A percentile compares a stretch with the other conserved stretches of the same genome.
Evolutionary conservation across 2,113 vertebrate genomes (phyloP).

Genomic region (Xyliphius kryptos): DNA sequence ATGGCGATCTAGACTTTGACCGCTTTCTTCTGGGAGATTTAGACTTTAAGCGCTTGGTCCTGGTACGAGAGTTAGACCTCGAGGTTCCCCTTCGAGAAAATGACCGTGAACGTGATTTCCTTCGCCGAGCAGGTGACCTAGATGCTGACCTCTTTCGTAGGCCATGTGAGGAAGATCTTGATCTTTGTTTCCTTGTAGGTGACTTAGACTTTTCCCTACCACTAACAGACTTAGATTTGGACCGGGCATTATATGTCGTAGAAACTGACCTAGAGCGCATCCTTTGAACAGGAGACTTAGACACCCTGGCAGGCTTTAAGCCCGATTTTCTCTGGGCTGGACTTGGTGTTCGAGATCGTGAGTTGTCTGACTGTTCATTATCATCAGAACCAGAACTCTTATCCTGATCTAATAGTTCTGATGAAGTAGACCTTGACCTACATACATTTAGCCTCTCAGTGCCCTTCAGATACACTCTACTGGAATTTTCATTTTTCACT

Average conservation of each 20-base stretch:
- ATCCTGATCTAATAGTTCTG: conserved; percentile 44
- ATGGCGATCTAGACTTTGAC: conserved; percentile 52
- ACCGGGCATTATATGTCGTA: conserved; percentile 46
- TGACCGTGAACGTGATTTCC: conserved; percentile 55
- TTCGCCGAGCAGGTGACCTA: conserved; percentile 54
- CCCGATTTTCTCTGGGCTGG: conserved; percentile 22
- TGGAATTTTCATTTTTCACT: conserved; percentile 2
- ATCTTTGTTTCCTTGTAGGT: conserved; percentile 57
- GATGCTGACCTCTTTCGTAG: conserved; percentile 62
- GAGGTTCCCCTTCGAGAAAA: conserved; percentile 52
- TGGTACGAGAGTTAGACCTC: conserved; percentile 58
- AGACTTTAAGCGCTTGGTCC: conserved; percentile 59
- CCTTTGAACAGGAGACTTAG: conserved; percentile 49
- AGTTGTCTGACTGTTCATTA: conserved; percentile 37
- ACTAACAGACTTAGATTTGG: conserved; percentile 52
- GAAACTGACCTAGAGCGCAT: conserved; percentile 59
- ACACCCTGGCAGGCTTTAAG: conserved; percentile 22
- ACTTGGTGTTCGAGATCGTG: conserved; percentile 29
- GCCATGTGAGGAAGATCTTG: conserved; percentile 58
- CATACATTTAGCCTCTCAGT: conserved; percentile 28
- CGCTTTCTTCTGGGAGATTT: conserved; percentile 48
- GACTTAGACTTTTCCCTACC: conserved; percentile 58
- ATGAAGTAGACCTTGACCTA: conserved; percentile 52
- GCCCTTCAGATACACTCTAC: conserved; percentile 1
- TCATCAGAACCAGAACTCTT: conserved; percentile 43